Conservation (phyloP, 2,888 invertebrate genomes). For the Hirtodrosophila duncani region DNA sequence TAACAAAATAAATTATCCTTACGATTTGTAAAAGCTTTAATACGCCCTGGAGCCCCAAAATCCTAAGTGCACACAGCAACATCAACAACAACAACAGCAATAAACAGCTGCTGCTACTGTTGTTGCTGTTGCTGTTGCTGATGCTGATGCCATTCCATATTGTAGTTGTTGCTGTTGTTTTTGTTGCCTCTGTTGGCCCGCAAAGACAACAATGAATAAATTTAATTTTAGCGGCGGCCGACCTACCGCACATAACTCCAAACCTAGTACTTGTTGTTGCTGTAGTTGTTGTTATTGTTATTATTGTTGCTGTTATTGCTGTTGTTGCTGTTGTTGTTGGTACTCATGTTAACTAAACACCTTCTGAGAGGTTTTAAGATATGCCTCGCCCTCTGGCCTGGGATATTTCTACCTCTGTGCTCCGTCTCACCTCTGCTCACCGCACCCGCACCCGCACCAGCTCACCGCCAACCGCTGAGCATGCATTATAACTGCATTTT, state of each 20-base stretch:
- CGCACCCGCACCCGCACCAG: not conserved
- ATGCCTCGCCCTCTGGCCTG: slow-evolving; percentile 63
- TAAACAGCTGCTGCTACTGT: slow-evolving; percentile 19
- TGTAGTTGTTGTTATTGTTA: slow-evolving; percentile 7
- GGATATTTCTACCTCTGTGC: slow-evolving; percentile 23
- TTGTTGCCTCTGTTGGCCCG: slow-evolving; percentile 20
- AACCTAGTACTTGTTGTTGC: slow-evolving; percentile 20
- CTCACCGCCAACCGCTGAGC: slow-evolving; percentile 21
- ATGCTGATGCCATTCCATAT: slow-evolving; percentile 2
- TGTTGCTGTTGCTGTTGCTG: slow-evolving; percentile 28
- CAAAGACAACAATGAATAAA: slow-evolving; percentile 69
- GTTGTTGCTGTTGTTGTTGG: slow-evolving; percentile 42
- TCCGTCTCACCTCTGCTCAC: not conserved
- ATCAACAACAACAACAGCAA: slow-evolving; percentile 24
- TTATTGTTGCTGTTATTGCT: slow-evolving; percentile 10
- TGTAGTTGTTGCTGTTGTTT: slow-evolving; percentile 19
- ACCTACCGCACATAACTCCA: slow-evolving; percentile 62
- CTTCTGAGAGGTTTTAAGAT: slow-evolving; percentile 59
- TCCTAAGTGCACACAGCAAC: slow-evolving; percentile 59
- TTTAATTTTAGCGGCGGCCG: slow-evolving; percentile 64
- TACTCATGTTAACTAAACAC: slow-evolving; percentile 63
- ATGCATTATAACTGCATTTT: slow-evolving; percentile 73
- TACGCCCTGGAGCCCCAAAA: slow-evolving; percentile 67
- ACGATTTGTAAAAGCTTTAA: slow-evolving; percentile 70
- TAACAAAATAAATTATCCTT: slow-evolving; percentile 68